Evolutionary conservation across 2,797 vertebrate genomes (phyloP).

Genomic region (Xenops minutus): DNA sequence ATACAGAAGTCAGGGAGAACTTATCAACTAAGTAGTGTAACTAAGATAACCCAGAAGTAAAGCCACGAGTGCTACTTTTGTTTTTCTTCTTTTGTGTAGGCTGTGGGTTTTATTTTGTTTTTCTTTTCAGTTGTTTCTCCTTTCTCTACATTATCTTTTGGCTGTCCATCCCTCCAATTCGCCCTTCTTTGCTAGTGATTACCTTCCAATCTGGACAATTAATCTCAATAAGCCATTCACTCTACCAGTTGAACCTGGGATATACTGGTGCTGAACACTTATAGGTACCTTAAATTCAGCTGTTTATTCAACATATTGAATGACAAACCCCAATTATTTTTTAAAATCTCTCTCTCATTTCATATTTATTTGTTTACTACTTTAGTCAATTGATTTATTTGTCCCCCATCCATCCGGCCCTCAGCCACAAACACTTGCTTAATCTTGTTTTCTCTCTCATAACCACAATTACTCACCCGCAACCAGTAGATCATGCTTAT

Average conservation of each 20-base stretch:
- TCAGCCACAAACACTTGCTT: constrained; percentile 31
- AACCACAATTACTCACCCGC: constrained; percentile 43
- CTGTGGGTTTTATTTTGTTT: not conserved
- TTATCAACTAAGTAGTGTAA: not conserved
- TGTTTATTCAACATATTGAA: not conserved
- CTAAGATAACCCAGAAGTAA: not conserved
- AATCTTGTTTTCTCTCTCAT: constrained; percentile 31
- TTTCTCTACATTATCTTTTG: not conserved
- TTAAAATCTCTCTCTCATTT: not conserved
- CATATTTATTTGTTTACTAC: not conserved
- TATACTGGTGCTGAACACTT: not conserved
- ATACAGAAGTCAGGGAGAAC: not conserved
- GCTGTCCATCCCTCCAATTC: not conserved
- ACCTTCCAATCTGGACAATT: not conserved
- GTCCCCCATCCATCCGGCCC: not conserved
- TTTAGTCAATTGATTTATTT: not conserved
- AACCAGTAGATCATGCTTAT: constrained; percentile 28
- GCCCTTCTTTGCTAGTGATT: not conserved
- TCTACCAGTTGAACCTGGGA: not conserved
- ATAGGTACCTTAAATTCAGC: not conserved
- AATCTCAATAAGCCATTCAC: not conserved
- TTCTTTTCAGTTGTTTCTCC: not conserved
- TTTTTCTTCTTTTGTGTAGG: not conserved
- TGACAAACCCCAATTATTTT: not conserved
- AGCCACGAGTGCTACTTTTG: not conserved